Percentiles rank a stretch among this genome's conserved stretches.
These are phyloP conservation scores for Lacerta viridis DNA, from an alignment of 2,797 vertebrate genomes.

Conservation along the genomic window DNA sequence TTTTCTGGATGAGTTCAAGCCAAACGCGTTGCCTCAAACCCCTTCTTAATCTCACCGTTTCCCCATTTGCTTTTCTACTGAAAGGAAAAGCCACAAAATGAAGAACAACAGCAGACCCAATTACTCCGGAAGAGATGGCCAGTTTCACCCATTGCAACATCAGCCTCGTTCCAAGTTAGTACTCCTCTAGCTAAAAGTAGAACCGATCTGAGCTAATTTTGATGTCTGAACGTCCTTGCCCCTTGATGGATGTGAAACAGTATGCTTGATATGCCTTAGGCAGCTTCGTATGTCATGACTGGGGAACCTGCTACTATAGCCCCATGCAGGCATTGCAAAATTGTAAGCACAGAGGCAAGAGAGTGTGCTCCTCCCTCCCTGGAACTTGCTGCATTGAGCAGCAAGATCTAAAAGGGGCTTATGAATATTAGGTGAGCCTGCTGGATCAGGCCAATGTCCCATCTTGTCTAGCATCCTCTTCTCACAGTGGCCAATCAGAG, in stretches of 20 bases:
- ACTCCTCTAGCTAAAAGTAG: neutral
- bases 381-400: no score
- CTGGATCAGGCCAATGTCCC: no score
- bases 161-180: neutral
- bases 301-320: neutral
- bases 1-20: slow-evolving; percentile 71
- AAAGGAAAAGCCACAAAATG: slow-evolving; percentile 21
- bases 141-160: slow-evolving; percentile 21
- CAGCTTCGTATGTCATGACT: neutral
- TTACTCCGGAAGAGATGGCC: slow-evolving; percentile 33
- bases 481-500: no score
- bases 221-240: neutral
- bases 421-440: no score
- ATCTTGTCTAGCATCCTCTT: no score
- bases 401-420: no score
- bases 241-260: neutral
- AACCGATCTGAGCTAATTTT: neutral
- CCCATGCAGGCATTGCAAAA: neutral
- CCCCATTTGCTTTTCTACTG: slow-evolving; percentile 53
- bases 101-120: slow-evolving; percentile 36
- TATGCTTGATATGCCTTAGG: neutral
- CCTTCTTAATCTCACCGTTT: slow-evolving; percentile 64
- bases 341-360: no score
- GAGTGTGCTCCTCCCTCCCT: no score
- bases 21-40: slow-evolving; percentile 54